Evolutionary conservation across 1,140 invertebrate genomes (phyloP).

Genomic region (Phthorimaea operculella): DNA sequence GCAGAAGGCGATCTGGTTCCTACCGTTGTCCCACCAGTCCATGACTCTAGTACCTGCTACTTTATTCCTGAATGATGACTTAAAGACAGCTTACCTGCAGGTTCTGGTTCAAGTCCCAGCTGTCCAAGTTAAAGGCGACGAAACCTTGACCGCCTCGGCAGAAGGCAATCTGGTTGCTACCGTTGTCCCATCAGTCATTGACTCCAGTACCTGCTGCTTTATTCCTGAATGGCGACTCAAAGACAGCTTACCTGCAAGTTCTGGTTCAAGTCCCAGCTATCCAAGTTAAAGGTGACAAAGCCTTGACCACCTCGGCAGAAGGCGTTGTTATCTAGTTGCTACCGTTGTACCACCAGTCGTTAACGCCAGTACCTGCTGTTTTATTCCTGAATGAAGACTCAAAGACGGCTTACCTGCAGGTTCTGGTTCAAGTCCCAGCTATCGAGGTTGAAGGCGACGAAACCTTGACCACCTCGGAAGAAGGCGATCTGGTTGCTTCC

Average conservation of each 20-base stretch:
- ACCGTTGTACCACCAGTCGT: conserved; percentile 80
- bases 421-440: conserved; percentile 64
- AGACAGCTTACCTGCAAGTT: conserved; percentile 57
- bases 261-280: conserved; percentile 66
- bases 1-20: conserved; percentile 81
- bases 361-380: conserved; percentile 66
- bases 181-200: conserved; percentile 80
- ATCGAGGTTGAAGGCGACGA: conserved; percentile 78
- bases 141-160: conserved; percentile 76
- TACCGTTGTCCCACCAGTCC: conserved; percentile 80
- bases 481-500: conserved; percentile 81
- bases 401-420: conserved; percentile 53
- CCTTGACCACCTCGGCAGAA: conserved; percentile 77
- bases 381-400: no score
- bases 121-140: conserved; percentile 76
- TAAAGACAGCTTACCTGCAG: conserved; percentile 53
- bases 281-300: conserved; percentile 79
- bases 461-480: conserved; percentile 74
- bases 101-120: conserved; percentile 64
- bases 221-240: no score
- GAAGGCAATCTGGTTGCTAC: conserved; percentile 80
- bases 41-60: conserved; percentile 67
- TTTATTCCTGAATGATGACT: no score
- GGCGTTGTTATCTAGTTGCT: conserved; percentile 80
- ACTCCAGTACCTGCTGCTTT: conserved; percentile 67